Base-by-base conservation (phyloP, 92 coral and sea anemone genomes). In the Epizoanthus fatuus region DNA sequence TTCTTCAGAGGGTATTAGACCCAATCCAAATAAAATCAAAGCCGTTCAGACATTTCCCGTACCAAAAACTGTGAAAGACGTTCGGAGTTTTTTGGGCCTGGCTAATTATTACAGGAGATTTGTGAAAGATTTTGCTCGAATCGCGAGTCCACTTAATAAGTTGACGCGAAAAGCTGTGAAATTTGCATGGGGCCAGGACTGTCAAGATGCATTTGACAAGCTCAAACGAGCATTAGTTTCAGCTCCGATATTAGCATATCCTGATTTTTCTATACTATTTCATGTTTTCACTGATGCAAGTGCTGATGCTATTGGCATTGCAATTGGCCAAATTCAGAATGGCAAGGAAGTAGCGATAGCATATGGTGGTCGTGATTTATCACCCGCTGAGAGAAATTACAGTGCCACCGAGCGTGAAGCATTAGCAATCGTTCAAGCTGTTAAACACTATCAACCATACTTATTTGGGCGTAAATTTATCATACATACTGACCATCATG, bases 281-380 rank as follows among this genome's bases (percentile, higher is more conserved):
- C 74, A 80, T 45, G 63, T 80, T 63, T 80, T 65, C 53, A 74
- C 68, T 4, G 85, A 80, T 65, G 85, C 85, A 6, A 80, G 85
- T 54, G n/a, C 85, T 11, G 81, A 74, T 9, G 90, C 59, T 2
- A 29, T 29, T 29, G 6, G 35, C 2, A 29, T 29, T 2, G 35
- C 35, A 29, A 2, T 29, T 29, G 35, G 35, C 35, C 35, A 29
- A 29, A 29, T 29, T 29, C 35, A 29, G 2, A 29, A 29, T 29
- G 2, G 35, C 35, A 29, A 29, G 35, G 35, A 29, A 29, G 35
- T 29, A 29, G 35, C 35, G 2, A 29, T 29, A 29, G 35, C 35
- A 29, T 29, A 29, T 29, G 35, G 35, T 29, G 35, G 35, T 29
- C 2, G 35, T 29, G 35, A 29, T 29, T 29, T 29, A 29, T 29